These are phyloP conservation scores for Sylvilagus bachmani DNA, from an alignment of 2,113 vertebrate genomes.

Conservation along the genomic window DNA sequence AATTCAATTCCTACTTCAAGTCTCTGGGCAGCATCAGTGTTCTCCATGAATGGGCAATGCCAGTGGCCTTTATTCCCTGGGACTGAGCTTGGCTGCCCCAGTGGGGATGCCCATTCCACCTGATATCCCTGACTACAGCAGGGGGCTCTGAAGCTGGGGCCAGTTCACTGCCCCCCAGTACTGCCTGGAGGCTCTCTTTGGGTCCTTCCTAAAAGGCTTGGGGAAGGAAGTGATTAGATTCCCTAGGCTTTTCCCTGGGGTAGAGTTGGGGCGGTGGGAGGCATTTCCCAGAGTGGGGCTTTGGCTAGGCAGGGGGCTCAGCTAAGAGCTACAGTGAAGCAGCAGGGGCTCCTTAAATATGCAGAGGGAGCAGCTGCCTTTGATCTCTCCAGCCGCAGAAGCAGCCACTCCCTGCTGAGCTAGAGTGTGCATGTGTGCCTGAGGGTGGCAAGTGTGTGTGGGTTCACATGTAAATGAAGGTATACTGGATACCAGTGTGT, in stretches of 20 bases:
- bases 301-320: conserved; percentile 68
- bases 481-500: not conserved
- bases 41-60: not conserved
- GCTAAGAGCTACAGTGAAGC: conserved; percentile 70
- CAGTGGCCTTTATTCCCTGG: not conserved
- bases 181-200: not conserved
- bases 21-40: not conserved
- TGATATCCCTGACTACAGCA: not conserved
- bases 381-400: conserved; percentile 73
- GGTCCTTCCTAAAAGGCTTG: conserved; percentile 49
- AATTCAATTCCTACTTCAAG: not conserved
- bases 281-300: conserved; percentile 73
- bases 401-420: conserved; percentile 75
- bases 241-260: conserved; percentile 49
- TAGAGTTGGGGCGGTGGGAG: not conserved
- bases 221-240: conserved; percentile 68
- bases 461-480: conserved; percentile 76
- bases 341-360: conserved; percentile 75
- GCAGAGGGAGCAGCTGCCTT: conserved; percentile 69
- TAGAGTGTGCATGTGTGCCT: conserved; percentile 71
- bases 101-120: not conserved
- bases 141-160: not conserved
- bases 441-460: conserved; percentile 68
- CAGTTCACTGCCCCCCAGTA: not conserved
- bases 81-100: not conserved